These are phyloP conservation scores for Trilocha varians DNA, from an alignment of 2,888 invertebrate species.

Conservation along the genomic window DNA sequence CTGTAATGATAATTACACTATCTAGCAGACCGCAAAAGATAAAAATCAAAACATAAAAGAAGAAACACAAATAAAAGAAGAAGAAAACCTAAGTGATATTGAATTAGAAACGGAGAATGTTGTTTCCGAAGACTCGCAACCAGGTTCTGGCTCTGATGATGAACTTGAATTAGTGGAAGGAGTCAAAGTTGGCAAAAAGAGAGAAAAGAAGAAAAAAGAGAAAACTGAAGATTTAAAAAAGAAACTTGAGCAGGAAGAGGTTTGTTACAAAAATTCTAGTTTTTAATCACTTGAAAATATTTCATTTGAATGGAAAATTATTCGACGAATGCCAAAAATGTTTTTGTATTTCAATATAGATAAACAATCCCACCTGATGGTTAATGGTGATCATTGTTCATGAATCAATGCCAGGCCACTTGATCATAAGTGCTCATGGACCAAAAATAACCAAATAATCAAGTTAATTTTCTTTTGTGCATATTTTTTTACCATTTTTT, in stretches of 20 bases:
- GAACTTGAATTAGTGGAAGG: constrained; percentile 56
- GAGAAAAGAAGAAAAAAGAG: constrained; percentile 51
- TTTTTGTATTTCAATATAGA: no score
- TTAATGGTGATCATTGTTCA: no score
- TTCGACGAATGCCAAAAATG: no score
- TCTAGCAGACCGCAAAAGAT: constrained; percentile 11
- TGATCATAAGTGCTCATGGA: no score
- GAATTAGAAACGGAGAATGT: constrained; percentile 22
- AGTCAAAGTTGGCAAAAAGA: constrained; percentile 51
- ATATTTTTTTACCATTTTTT: no score
- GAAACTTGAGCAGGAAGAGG: constrained; percentile 59
- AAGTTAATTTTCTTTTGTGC: no score
- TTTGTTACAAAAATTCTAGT: constrained; percentile 17
- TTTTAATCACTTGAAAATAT: no score
- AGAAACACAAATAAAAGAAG: constrained; percentile 18
- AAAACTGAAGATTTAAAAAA: constrained; percentile 61
- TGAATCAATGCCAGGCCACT: no score
- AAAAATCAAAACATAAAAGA: constrained; percentile 18
- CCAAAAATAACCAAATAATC: no score
- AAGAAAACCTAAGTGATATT: constrained; percentile 26
- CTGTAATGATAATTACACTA: no score
- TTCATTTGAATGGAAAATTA: no score
- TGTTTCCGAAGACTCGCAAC: constrained; percentile 15
- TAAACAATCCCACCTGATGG: no score
- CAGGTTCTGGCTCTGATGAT: constrained; percentile 16